Base-by-base conservation (phyloP, 2,113 vertebrate genomes). In the Salvator merianae region DNA sequence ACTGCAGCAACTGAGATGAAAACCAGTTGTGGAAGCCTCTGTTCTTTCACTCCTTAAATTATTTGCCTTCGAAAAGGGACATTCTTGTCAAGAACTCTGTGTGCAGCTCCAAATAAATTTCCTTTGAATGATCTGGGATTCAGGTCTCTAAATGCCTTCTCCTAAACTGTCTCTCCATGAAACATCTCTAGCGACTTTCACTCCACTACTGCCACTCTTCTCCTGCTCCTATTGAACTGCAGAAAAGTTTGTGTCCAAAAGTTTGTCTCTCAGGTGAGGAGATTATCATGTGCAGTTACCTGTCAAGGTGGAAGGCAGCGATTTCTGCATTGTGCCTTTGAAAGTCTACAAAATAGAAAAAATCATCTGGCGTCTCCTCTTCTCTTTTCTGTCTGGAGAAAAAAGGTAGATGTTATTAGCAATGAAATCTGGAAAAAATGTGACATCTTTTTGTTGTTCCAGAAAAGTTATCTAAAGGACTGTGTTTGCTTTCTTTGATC, bases 251-350 rank as follows among this genome's bases (percentile, higher is more conserved):
- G 13, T 40, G 62, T 43, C 36, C 55, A 59, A 47, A 12, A 24
- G 18, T 63, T 13, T 40, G 47, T 8, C 24, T 47, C 55, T 9
- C 63, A 34, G 8, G 9, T 30, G 8, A 73, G 38, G 53, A 68
- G 28, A 53, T 26, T 34, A n/a, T 73, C 69, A 34, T 3, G 7
- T 84, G 65, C 55, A 73, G 8, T 43, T 91, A 99, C 99, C 98
- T 98, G 97, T 99, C 99, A 81, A 99, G 96, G 90, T 99, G 99
- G 91, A 99, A 99, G 36, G 98, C 98, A 0, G 99, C 99, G 0
- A 99, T 98, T 95, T 99, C 99, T 0, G 98, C 98, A 0, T 99
- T 99, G 95, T 99, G 99, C 88, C 99, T 95, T 95, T 99, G 98
- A 72, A 98, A 96, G 90, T 99, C 98, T 0, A 99, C 95, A 16